Conservation (phyloP, 2,888 invertebrate species). For the Priocnemis perturbator region DNA sequence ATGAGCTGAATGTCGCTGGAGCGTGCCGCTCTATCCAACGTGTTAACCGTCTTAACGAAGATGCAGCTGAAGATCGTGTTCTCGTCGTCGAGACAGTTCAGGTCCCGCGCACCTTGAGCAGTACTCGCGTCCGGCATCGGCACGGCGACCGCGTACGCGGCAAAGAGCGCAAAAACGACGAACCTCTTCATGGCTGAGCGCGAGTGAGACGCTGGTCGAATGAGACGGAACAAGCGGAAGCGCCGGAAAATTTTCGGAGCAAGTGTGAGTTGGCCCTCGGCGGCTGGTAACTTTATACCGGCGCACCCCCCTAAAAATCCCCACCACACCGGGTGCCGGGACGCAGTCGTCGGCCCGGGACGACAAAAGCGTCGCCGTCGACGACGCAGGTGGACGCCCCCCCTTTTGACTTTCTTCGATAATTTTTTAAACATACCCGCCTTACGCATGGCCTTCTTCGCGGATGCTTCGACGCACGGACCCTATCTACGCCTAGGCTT, state of each 20-base stretch:
- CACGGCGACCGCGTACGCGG: constrained; percentile 69
- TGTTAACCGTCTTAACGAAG: constrained; percentile 78
- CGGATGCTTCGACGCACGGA: constrained; percentile 43
- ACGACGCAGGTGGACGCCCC: constrained; percentile 15
- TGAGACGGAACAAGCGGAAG: constrained; percentile 7
- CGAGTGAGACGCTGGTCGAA: neutral
- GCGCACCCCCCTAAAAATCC: constrained; percentile 61
- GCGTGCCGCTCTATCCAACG: constrained; percentile 78
- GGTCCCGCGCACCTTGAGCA: constrained; percentile 30
- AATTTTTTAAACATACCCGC: constrained; percentile 73
- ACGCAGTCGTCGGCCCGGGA: constrained; percentile 46
- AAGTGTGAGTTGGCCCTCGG: constrained; percentile 71
- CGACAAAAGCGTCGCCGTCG: constrained; percentile 6
- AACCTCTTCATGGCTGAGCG: constrained; percentile 74
- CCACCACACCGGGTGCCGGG: constrained; percentile 45
- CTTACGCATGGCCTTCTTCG: constrained; percentile 25
- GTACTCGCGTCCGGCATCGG: constrained; percentile 57
- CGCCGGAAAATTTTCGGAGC: constrained; percentile 71
- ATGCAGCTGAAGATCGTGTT: constrained; percentile 78
- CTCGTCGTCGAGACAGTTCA: constrained; percentile 71
- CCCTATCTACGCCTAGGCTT: constrained; percentile 30
- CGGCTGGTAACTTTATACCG: constrained; percentile 72
- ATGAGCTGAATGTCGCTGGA: constrained; percentile 78
- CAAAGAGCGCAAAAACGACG: constrained; percentile 66
- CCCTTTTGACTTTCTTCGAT: constrained; percentile 68